phyloP scores from a whole-genome alignment of 2,888 invertebrate species.

The Sarcophaga rosellei region DNA sequence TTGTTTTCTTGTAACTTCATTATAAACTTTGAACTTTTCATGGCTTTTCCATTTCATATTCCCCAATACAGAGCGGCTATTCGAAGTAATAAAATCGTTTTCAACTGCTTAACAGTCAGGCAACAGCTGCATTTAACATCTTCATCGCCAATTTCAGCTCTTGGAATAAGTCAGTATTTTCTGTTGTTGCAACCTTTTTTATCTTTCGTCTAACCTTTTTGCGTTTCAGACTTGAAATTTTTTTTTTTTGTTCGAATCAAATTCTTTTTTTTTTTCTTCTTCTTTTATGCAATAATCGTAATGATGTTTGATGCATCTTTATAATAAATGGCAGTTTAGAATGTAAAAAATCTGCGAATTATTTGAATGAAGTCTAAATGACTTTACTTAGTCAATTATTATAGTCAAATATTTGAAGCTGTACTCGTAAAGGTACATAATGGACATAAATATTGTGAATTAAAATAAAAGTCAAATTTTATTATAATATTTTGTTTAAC shows the following conservation, averaged over 20 bases:
- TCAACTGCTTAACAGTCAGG: conserved; percentile 58
- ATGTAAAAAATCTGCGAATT: conserved; percentile 43
- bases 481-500: no score
- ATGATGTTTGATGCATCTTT: conserved; percentile 55
- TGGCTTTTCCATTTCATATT: conserved; percentile 3
- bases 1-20: conserved; percentile 30
- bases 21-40: conserved; percentile 58
- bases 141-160: conserved; percentile 50
- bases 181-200: conserved; percentile 53
- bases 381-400: conserved; percentile 27
- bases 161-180: conserved; percentile 26
- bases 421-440: no score
- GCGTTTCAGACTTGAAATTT: conserved; percentile 35
- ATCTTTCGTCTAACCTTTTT: conserved; percentile 67
- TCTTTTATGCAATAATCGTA: conserved; percentile 16
- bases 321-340: conserved; percentile 53
- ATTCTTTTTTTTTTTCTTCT: background rate
- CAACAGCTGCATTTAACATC: conserved; percentile 68
- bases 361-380: conserved; percentile 41
- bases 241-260: conserved; percentile 31
- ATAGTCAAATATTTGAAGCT: background rate
- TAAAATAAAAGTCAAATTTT: no score
- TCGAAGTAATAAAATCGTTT: background rate
- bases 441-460: no score
- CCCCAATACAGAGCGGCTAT: background rate